phyloP scores from a whole-genome alignment of 2,888 invertebrate species.

The Itoplectis maculator region DNA sequence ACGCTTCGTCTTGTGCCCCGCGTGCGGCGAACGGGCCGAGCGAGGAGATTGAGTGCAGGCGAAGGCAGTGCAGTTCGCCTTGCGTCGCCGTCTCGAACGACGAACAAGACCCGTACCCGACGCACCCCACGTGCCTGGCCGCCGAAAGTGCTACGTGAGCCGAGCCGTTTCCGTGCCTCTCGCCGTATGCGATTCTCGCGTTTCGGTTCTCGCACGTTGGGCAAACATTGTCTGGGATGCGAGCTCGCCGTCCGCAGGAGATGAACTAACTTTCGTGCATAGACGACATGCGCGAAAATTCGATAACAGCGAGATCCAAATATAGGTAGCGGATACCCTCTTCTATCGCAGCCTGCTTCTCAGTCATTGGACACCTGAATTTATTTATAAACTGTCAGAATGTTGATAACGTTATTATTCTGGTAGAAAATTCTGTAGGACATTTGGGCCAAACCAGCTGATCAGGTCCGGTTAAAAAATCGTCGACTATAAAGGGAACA shows the following conservation, averaged over 20 bases:
- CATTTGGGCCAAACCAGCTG: no score
- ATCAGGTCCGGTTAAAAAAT: no score
- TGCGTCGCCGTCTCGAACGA: slow-evolving; percentile 1
- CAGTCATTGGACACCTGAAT: not conserved
- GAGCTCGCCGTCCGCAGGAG: slow-evolving; percentile 10
- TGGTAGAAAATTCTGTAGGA: no score
- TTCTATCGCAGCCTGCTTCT: no score
- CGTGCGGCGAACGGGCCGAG: slow-evolving; percentile 3
- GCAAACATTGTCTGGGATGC: slow-evolving; percentile 32
- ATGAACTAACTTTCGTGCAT: slow-evolving; percentile 29
- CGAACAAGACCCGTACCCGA: slow-evolving; percentile 6
- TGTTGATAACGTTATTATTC: no score
- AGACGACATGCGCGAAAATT: not conserved
- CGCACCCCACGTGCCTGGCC: not conserved
- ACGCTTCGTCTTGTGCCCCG: not conserved
- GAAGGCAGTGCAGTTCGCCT: not conserved
- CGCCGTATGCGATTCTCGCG: slow-evolving; percentile 5
- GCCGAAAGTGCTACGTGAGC: slow-evolving; percentile 33
- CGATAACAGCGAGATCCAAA: slow-evolving; percentile 24
- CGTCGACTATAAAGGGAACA: no score
- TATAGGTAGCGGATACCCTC: not conserved
- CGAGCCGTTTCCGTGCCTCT: slow-evolving; percentile 9
- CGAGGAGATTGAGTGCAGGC: not conserved
- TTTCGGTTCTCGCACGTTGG: slow-evolving; percentile 38
- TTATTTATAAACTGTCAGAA: not conserved